Percentiles rank a stretch among this genome's conserved stretches.
These are phyloP conservation scores for Chaitophorus viminalis DNA, from an alignment of 2,888 invertebrate species.

Conservation along the genomic window DNA sequence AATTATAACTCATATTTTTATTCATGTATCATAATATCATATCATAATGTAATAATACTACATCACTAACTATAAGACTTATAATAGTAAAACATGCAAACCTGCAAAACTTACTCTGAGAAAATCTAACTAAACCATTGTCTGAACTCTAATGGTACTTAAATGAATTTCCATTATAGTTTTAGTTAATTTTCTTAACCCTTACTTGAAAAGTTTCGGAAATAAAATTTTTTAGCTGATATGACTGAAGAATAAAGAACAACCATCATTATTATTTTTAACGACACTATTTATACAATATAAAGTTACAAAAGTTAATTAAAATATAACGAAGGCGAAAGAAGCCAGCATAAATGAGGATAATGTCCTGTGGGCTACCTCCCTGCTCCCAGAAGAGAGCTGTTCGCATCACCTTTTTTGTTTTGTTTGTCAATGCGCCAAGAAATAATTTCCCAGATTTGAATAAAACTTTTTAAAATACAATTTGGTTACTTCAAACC, in stretches of 20 bases:
- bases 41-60: no score
- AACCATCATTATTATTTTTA: slow-evolving; percentile 16
- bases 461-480: background rate
- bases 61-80: no score
- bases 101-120: no score
- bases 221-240: slow-evolving; percentile 15
- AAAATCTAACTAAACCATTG: no score
- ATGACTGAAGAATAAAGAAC: background rate
- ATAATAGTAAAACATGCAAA: no score
- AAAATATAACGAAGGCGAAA: background rate
- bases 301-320: slow-evolving; percentile 30
- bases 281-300: background rate
- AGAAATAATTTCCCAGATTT: background rate
- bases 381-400: background rate
- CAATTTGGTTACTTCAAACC: background rate
- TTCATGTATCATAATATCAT: no score
- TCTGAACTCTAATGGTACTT: no score
- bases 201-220: background rate
- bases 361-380: background rate
- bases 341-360: slow-evolving; percentile 1
- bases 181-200: no score
- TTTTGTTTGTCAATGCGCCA: background rate
- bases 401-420: background rate
- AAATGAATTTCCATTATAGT: no score
- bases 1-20: no score